Percentiles rank a stretch among this genome's conserved stretches.
Evolutionary conservation across 2,113 vertebrate genomes (phyloP).

Genomic region (Mesembrinibis cayennensis): DNA sequence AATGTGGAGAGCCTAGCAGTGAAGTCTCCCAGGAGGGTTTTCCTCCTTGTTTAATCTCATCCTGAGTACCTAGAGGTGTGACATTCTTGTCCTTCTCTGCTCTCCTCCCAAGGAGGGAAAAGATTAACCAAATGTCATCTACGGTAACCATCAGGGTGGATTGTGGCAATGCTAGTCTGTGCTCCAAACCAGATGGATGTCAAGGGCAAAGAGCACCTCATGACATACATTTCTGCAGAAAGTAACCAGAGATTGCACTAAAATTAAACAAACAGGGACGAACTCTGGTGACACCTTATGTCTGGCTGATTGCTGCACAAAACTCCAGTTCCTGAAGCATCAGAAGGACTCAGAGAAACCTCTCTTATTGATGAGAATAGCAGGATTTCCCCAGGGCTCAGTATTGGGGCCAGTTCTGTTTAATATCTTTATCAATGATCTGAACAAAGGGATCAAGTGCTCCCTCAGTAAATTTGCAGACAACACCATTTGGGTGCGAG

Average conservation of each 20-base stretch:
- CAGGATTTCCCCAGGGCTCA: background rate
- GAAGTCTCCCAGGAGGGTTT: background rate
- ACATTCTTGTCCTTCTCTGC: background rate
- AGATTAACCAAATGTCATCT: background rate
- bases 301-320: background rate
- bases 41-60: background rate
- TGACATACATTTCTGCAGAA: background rate
- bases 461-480: no score
- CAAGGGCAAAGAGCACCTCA: background rate
- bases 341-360: background rate
- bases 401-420: no score
- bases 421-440: no score
- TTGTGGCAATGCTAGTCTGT: background rate
- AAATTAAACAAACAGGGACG: background rate
- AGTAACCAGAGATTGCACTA: background rate
- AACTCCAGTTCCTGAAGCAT: background rate
- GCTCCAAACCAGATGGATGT: background rate
- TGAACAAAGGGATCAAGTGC: no score
- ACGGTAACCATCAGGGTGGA: accelerated
- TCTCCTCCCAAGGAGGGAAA: background rate
- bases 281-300: background rate
- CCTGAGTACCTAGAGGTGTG: background rate
- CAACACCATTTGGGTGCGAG: no score
- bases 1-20: background rate
- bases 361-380: background rate